Percentiles rank a stretch among this genome's conserved stretches.
Evolutionary conservation across 2,113 vertebrate species (phyloP).

Genomic region (Pluvialis apricaria): DNA sequence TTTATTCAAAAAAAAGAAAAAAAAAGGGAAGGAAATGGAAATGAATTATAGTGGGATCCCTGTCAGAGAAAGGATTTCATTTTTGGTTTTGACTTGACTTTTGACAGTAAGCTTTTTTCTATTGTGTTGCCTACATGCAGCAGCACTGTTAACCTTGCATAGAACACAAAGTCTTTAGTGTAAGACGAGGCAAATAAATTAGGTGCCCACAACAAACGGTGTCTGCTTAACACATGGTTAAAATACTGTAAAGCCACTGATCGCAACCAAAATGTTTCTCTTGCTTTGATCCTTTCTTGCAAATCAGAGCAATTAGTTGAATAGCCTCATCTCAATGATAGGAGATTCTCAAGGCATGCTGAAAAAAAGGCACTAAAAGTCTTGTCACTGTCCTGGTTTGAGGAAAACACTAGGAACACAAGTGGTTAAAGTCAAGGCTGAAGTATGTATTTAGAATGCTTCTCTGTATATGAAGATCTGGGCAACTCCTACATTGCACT

Average conservation of each 20-base stretch:
- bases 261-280: background rate
- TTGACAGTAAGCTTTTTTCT: background rate
- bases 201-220: background rate
- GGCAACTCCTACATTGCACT: background rate
- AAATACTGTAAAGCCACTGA: background rate
- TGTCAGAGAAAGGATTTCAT: background rate
- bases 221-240: background rate
- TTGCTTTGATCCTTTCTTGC: background rate
- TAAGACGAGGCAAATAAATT: background rate
- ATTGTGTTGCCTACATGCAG: background rate
- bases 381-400: too few relatives aligned
- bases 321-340: rapidly evolving
- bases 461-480: background rate
- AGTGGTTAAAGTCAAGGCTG: background rate
- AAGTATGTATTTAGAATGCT: background rate
- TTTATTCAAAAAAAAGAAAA: background rate
- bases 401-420: background rate
- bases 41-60: background rate
- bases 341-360: background rate
- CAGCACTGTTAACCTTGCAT: background rate
- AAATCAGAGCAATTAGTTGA: background rate
- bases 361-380: background rate
- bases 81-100: background rate
- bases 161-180: background rate
- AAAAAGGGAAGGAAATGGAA: background rate